phyloP scores from a whole-genome alignment of 2,888 invertebrate species.

The Schizaphis graminum region DNA sequence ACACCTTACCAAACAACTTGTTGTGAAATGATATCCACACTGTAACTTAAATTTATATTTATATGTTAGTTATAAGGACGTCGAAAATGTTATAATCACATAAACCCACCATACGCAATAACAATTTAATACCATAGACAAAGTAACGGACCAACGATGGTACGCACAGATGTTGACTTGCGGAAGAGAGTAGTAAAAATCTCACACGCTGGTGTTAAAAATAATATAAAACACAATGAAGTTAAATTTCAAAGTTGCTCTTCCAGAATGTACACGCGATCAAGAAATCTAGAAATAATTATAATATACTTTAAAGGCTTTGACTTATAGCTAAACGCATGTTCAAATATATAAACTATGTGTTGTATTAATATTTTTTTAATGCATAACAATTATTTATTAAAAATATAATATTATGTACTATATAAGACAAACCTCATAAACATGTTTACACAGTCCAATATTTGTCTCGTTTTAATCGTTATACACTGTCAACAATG shows the following conservation, averaged over 20 bases:
- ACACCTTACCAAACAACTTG: slow-evolving; percentile 60
- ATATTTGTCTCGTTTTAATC: neutral
- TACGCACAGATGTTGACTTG: neutral
- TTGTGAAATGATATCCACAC: slow-evolving; percentile 52
- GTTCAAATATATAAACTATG: neutral
- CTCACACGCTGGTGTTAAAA: slow-evolving; percentile 24
- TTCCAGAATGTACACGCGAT: neutral
- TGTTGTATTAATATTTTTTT: neutral
- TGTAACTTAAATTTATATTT: neutral
- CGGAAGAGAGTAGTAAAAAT: slow-evolving; percentile 12
- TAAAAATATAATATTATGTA: neutral
- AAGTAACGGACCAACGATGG: neutral
- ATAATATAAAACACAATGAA: neutral
- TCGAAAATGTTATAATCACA: slow-evolving; percentile 20
- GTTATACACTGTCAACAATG: neutral
- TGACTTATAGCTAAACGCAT: neutral
- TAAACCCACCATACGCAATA: neutral
- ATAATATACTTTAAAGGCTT: neutral
- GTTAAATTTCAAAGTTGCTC: neutral
- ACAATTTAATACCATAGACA: neutral
- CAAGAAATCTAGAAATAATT: neutral
- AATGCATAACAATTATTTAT: neutral
- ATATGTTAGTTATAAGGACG: neutral
- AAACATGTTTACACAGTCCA: neutral
- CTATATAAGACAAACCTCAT: neutral